These are phyloP conservation scores for Ceratina calcarata DNA, from an alignment of 1,140 invertebrate genomes.

Conservation along the genomic window DNA sequence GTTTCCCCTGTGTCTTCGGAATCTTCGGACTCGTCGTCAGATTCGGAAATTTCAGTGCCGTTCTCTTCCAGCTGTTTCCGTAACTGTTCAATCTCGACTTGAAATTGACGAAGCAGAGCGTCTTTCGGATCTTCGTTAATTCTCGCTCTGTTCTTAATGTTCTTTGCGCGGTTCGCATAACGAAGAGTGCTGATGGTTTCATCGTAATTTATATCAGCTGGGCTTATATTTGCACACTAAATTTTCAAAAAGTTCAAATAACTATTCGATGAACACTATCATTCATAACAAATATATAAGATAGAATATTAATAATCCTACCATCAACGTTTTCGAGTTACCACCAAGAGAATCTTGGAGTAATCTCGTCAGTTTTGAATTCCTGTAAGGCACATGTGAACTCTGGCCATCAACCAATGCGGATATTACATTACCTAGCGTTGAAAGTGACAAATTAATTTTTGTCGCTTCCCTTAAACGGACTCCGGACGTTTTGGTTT, in stretches of 20 bases:
- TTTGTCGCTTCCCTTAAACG: slow-evolving; percentile 96
- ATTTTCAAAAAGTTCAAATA: slow-evolving; percentile 47
- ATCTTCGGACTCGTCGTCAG: slow-evolving; percentile 73
- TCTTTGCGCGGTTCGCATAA: slow-evolving; percentile 98
- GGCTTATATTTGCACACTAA: slow-evolving; percentile 95
- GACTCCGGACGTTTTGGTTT: slow-evolving; percentile 94
- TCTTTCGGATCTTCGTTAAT: slow-evolving; percentile 99
- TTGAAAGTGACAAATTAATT: slow-evolving; percentile 96
- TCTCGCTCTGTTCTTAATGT: slow-evolving; percentile 97
- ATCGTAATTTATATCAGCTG: slow-evolving; percentile 97
- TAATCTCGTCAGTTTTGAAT: slow-evolving; percentile 95
- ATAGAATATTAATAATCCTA: slow-evolving; percentile 66
- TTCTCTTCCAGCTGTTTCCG: slow-evolving; percentile 90
- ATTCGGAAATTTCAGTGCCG: slow-evolving; percentile 71
- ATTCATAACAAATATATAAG: background rate
- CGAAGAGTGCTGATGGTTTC: slow-evolving; percentile 98
- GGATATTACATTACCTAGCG: slow-evolving; percentile 96
- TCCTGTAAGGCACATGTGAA: slow-evolving; percentile 96
- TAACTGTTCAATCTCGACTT: slow-evolving; percentile 97
- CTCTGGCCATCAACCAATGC: slow-evolving; percentile 96
- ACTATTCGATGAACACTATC: background rate
- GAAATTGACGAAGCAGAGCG: slow-evolving; percentile 96
- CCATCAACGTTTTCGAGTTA: slow-evolving; percentile 98
- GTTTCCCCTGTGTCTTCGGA: slow-evolving; percentile 69
- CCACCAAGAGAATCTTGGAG: slow-evolving; percentile 97